A percentile compares a stretch with the other conserved stretches of the same genome.
phyloP scores from a whole-genome alignment of 2,113 vertebrate genomes.

The Amazona vittata region DNA sequence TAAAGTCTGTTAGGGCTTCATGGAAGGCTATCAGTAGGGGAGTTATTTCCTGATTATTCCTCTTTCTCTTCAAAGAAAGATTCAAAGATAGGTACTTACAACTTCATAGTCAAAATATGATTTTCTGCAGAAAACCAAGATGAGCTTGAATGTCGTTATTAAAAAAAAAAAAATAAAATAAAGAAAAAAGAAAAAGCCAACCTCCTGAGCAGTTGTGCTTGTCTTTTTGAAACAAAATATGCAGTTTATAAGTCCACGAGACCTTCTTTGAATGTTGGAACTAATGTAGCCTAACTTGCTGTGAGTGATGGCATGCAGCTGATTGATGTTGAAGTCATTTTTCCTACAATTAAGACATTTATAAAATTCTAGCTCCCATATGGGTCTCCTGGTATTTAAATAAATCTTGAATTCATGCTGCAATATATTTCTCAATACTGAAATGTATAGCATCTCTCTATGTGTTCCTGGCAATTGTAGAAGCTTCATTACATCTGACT shows the following conservation, averaged over 20 bases:
- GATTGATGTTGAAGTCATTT: slow-evolving; percentile 37
- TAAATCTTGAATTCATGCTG: neutral
- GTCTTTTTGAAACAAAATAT: neutral
- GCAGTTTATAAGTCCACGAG: neutral
- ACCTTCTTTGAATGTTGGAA: neutral
- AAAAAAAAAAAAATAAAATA: neutral
- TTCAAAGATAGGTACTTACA: neutral
- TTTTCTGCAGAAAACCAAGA: neutral
- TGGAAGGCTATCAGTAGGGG: neutral
- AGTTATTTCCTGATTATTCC: neutral
- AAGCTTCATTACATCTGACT: neutral
- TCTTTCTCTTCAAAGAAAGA: neutral
- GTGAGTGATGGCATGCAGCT: neutral
- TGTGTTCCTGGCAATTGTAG: neutral
- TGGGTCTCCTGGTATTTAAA: neutral
- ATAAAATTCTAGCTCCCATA: slow-evolving; percentile 23
- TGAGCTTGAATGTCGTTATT: neutral
- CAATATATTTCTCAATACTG: neutral
- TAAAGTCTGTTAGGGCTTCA: neutral
- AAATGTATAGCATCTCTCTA: neutral
- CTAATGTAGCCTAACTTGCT: slow-evolving; percentile 19
- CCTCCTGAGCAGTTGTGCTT: neutral
- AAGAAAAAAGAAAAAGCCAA: neutral
- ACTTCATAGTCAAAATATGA: neutral
- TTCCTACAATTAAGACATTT: slow-evolving; percentile 16